Evolutionary conservation across 2,797 vertebrate species (phyloP).

Genomic region (Epinephelus awoara): DNA sequence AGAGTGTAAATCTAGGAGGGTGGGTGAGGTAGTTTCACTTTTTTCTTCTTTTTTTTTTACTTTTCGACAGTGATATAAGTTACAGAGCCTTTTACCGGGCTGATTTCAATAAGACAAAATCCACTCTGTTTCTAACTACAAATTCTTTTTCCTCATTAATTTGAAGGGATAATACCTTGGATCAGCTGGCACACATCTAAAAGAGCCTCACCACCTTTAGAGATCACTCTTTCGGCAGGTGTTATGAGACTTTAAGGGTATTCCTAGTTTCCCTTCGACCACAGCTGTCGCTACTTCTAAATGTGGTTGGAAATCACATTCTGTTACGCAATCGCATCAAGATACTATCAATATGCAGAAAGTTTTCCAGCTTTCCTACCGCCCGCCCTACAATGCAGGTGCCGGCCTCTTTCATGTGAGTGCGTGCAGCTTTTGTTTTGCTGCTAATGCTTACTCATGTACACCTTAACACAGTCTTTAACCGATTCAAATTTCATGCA

Average conservation of each 20-base stretch:
- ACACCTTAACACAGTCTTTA: neutral
- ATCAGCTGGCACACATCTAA: neutral
- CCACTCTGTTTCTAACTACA: neutral
- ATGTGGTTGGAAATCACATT: conserved; percentile 81
- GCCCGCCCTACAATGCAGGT: conserved; percentile 61
- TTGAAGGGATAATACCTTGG: neutral
- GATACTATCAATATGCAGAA: conserved; percentile 59
- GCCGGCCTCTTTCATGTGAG: conserved; percentile 58
- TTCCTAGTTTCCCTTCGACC: conserved; percentile 55
- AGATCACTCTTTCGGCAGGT: neutral
- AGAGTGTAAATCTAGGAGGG: conserved; percentile 25
- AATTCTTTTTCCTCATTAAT: conserved; percentile 1
- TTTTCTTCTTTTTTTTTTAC: neutral
- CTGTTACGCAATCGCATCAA: conserved; percentile 70
- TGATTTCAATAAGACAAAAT: neutral
- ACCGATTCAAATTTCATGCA: neutral
- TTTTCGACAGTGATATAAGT: neutral
- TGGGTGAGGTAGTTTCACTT: conserved; percentile 13
- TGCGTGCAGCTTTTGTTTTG: neutral
- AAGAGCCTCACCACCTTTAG: neutral
- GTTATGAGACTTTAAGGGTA: conserved; percentile 43
- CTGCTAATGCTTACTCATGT: conserved; percentile 19
- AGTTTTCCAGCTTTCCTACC: conserved; percentile 65
- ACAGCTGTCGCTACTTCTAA: conserved; percentile 55
- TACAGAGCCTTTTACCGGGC: neutral